A percentile compares a stretch with the other conserved stretches of the same genome.
These are phyloP conservation scores for Molossus alvarezi DNA, from an alignment of 2,797 vertebrate species.

Conservation along the genomic window DNA sequence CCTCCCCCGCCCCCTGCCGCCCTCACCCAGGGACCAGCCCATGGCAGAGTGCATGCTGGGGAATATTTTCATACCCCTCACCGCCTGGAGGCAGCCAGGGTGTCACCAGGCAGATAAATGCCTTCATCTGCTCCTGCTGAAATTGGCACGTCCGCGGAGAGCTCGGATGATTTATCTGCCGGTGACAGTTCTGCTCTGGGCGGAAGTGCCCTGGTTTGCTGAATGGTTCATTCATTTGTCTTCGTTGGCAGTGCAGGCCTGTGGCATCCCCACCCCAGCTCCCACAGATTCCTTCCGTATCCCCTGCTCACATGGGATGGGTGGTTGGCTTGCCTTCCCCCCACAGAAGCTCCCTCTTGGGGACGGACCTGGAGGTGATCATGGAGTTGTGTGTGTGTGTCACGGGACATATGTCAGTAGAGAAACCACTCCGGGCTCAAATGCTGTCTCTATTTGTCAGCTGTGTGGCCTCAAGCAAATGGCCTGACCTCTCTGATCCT, in stretches of 20 bases:
- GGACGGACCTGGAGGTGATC: neutral
- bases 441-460: neutral
- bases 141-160: neutral
- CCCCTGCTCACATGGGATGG: rapidly evolving
- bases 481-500: neutral
- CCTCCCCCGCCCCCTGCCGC: neutral
- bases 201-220: slow-evolving; percentile 71
- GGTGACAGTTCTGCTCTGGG: slow-evolving; percentile 71
- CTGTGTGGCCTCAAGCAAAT: neutral
- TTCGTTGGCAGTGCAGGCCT: neutral
- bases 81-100: slow-evolving; percentile 8
- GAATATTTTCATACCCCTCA: neutral
- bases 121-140: slow-evolving; percentile 49
- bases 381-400: too few species aligned
- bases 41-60: neutral
- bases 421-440: neutral
- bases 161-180: slow-evolving; percentile 77
- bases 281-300: neutral
- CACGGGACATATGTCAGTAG: neutral
- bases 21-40: neutral
- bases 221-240: slow-evolving; percentile 66
- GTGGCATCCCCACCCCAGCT: neutral
- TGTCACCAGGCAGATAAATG: slow-evolving; percentile 73
- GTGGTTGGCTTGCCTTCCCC: neutral
- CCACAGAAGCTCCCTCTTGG: neutral